phyloP scores from a whole-genome alignment of 2,113 vertebrate species.

The Natator depressus region DNA sequence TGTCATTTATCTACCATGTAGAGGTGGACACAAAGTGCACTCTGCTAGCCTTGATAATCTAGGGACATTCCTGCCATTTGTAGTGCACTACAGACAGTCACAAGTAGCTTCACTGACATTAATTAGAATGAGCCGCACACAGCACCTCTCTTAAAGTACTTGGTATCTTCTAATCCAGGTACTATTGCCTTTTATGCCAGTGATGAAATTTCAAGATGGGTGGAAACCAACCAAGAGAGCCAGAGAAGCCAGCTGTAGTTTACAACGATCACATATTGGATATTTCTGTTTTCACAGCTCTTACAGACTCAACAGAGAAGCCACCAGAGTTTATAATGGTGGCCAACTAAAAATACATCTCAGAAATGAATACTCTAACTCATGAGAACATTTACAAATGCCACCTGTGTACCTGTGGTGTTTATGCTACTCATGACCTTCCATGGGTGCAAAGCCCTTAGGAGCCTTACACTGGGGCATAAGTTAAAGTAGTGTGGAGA shows the following conservation, averaged over 20 bases:
- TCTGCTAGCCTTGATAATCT: fast-evolving
- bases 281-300: neutral
- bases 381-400: fast-evolving
- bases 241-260: conserved; percentile 1
- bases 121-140: conserved; percentile 1
- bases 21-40: neutral
- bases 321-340: neutral
- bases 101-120: conserved; percentile 33
- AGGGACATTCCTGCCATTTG: conserved; percentile 8
- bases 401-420: fast-evolving
- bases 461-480: neutral
- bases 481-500: neutral
- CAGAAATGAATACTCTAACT: neutral
- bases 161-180: neutral
- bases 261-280: neutral
- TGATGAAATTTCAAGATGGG: conserved; percentile 42
- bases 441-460: neutral
- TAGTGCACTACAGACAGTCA: conserved; percentile 13
- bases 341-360: neutral
- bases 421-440: fast-evolving
- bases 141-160: conserved; percentile 66
- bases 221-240: conserved; percentile 20
- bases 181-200: neutral
- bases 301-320: neutral
- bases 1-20: neutral